Evolutionary conservation across 2,797 vertebrate genomes (phyloP).

Genomic region (Pterois miles): DNA sequence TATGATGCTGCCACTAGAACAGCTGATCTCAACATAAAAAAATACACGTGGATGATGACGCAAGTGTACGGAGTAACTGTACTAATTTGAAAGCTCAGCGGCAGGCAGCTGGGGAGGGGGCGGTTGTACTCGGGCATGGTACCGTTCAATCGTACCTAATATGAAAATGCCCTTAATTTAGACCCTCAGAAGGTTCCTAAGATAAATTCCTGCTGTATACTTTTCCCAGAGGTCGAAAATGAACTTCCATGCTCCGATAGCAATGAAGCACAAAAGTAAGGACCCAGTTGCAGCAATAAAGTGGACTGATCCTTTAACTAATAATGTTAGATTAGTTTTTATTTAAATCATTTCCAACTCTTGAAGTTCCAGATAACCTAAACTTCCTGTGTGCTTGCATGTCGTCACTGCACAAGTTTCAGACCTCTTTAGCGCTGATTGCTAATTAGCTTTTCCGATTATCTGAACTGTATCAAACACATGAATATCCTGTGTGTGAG

Average conservation of each 20-base stretch:
- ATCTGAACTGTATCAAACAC: constrained; percentile 40
- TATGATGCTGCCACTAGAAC: too few relatives aligned
- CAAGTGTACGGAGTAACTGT: too few relatives aligned
- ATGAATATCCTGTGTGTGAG: constrained; percentile 35
- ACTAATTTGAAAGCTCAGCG: too few relatives aligned
- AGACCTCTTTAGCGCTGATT: constrained; percentile 56
- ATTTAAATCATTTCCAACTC: neutral
- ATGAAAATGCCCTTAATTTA: too few relatives aligned
- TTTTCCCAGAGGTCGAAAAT: neutral
- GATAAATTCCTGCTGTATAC: too few relatives aligned
- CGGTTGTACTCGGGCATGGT: too few relatives aligned
- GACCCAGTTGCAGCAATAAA: neutral
- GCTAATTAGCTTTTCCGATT: constrained; percentile 54
- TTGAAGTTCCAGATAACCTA: neutral
- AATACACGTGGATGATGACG: too few relatives aligned
- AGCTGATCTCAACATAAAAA: too few relatives aligned
- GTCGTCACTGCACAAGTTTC: neutral
- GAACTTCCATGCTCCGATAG: neutral
- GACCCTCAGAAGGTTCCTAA: neutral
- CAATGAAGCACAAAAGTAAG: neutral
- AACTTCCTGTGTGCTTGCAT: neutral
- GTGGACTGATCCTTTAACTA: neutral
- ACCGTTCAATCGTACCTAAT: too few relatives aligned
- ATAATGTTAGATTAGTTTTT: neutral
- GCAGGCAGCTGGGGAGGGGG: too few relatives aligned